Base-by-base conservation (phyloP, 2,113 vertebrate species). In the Lophius piscatorius region DNA sequence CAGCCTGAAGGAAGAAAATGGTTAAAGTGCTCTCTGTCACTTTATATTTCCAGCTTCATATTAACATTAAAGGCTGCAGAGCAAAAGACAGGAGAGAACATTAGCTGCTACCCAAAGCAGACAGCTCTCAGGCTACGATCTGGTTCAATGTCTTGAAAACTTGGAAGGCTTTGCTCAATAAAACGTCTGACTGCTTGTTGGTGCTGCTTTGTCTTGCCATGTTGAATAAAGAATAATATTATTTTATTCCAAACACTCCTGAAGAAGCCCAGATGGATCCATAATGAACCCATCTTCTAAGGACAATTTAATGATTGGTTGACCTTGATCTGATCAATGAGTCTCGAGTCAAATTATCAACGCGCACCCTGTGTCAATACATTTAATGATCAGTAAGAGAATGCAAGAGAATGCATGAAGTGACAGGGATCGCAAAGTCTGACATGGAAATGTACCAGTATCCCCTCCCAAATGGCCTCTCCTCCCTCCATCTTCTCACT, bases 11-110 rank as follows among this genome's bases (percentile, higher is more conserved):
- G 49, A 69, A 62, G 41, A 29, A 58, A 78, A 50, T 62, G 66
- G 74, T 71, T 56, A 54, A 78, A 82, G 72, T 70, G 74, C 63
- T 74, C 56, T 47, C 74, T 85, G 78, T 86, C 83, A 79, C 76
- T 82, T 80, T 65, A 54, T 61, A 78, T 87, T 84, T 82, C 51
- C 48, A 69, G 60, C 47, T 13, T 54, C 49, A 52, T 56, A 61
- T 70, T 71, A 78, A 74, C 69, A 36, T 55, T 40, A 36, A 40
- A 29, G 20, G 54, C 47, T 55, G 66, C 63, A 50, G 51, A 68
- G 13, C 26, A 17, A 46, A 12, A 45, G 40, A 26, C 57, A 61
- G 48, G 0, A 29, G 49, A 28, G 47, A 52, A 61, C 74, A 78
- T 79, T 75, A 83, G 52, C 41, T 35, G 47, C 63, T 59, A 24